phyloP scores from a whole-genome alignment of 2,113 vertebrate species.

The Bubo scandiacus region DNA sequence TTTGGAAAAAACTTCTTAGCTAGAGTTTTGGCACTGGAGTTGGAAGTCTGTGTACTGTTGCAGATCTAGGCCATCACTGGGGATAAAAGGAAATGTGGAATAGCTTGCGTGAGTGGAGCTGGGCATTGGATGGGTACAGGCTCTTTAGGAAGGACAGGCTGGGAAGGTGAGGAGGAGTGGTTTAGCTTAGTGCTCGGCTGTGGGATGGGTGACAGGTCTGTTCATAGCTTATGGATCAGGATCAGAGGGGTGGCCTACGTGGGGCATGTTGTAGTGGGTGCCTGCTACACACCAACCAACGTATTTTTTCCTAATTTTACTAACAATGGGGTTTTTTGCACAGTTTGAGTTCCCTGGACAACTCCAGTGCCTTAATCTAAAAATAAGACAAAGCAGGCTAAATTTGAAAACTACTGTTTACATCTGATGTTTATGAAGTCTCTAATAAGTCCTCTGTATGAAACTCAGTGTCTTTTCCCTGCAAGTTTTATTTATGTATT shows the following conservation, averaged over 20 bases:
- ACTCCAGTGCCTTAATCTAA: neutral
- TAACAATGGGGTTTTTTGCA: neutral
- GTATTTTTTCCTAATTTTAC: neutral
- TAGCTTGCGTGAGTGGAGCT: neutral
- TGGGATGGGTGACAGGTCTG: neutral
- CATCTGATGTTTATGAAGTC: neutral
- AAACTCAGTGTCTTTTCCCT: neutral
- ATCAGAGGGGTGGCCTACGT: neutral
- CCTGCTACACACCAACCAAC: neutral
- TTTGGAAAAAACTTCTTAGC: neutral
- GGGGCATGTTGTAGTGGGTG: neutral
- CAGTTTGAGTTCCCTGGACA: neutral
- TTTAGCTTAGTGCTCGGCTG: accelerated
- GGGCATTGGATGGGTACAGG: neutral
- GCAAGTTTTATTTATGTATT: neutral
- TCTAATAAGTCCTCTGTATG: neutral
- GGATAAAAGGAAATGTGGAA: neutral
- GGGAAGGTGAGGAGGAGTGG: neutral
- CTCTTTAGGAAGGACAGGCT: neutral
- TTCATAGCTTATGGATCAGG: neutral
- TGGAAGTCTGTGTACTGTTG: neutral
- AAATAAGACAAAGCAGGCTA: neutral
- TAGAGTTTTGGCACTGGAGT: neutral
- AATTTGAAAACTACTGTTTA: neutral
- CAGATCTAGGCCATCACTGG: neutral